Percentiles rank a stretch among this genome's conserved stretches.
phyloP scores from a whole-genome alignment of 2,888 invertebrate species.

The Habroteleia sp. region DNA sequence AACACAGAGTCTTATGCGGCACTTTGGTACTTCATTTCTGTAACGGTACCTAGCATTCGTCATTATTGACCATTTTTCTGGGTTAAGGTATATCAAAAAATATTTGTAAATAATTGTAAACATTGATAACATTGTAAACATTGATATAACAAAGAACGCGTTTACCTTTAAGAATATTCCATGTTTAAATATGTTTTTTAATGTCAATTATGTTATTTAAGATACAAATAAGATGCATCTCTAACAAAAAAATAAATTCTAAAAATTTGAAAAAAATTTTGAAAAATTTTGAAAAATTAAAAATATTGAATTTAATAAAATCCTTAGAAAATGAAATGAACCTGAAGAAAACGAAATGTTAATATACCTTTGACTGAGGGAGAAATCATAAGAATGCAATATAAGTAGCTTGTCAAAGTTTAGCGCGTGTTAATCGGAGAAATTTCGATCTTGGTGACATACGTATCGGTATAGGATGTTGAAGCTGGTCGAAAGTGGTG shows the following conservation, averaged over 20 bases:
- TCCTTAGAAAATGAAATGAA: conserved; percentile 70
- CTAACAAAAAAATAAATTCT: too few relatives aligned
- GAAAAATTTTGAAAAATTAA: too few relatives aligned
- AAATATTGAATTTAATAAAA: conserved; percentile 40
- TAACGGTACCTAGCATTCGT: conserved; percentile 62
- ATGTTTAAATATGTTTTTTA: too few relatives aligned
- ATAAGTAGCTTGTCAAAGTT: conserved; percentile 57
- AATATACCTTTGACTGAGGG: conserved; percentile 59
- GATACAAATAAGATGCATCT: too few relatives aligned
- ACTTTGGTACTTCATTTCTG: conserved; percentile 60
- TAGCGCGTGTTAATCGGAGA: conserved; percentile 75
- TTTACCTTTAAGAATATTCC: too few relatives aligned
- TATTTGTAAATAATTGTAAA: not conserved
- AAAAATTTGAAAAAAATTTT: too few relatives aligned
- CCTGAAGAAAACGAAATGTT: conserved; percentile 65
- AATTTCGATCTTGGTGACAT: conserved; percentile 64
- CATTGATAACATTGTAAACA: too few relatives aligned
- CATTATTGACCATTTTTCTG: conserved; percentile 60
- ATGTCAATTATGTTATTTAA: too few relatives aligned
- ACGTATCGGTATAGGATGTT: conserved; percentile 34
- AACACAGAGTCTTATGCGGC: conserved; percentile 72
- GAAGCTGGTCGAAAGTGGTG: conserved; percentile 41
- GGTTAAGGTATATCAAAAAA: conserved; percentile 48
- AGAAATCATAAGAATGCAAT: conserved; percentile 66
- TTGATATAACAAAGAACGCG: too few relatives aligned